Evolutionary conservation across 2,797 vertebrate species (phyloP), one percentile per base, ranked within the genome.

Genomic region (Cichlasoma orientale): DNA sequence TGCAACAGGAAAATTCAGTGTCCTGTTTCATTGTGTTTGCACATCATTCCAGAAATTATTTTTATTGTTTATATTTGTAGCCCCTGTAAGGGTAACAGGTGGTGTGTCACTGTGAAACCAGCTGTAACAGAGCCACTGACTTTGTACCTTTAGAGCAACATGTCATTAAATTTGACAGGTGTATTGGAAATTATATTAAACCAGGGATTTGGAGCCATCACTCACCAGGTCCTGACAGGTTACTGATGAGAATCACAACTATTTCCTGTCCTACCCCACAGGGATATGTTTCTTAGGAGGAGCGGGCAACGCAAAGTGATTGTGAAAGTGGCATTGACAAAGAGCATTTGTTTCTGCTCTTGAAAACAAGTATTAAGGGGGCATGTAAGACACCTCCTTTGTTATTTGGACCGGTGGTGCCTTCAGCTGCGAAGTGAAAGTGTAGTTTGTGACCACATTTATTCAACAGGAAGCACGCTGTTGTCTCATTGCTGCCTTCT

Each of bases 231-330:
- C 86, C 84, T 92, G 93, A 93, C 94, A 93, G 84, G 78, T 90
- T 82, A 92, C 90, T 91, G 92, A 94, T 95, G 90, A 86, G 90
- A 93, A 92, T 91, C 89, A 78, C 85, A 89, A 87, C 83, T 86
- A 84, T 86, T 91, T 91, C 89, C 87, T 87, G 85, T 83, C 83
- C 79, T 54, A 18, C 73, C 47, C 86, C 83, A 56, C 50, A 63
- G 88, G 85, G 86, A 90, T 79, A 36, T 82, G 78, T 86, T 92
- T 73, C 54, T 73, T 57, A 33, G 16, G 7, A 33, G 18, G 7
- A 21, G 14, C 71, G 68, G 72, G 38, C 56, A 69, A 59, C 71
- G 11, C 27, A 1, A 27, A 83, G 73, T 69, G 79, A 78, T 80
- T 84, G 77, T 74, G 63, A 76, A 82, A 70, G 66, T 87, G 87